Conservation (phyloP, 1,140 invertebrate species). For the Drosophila santomea region DNA sequence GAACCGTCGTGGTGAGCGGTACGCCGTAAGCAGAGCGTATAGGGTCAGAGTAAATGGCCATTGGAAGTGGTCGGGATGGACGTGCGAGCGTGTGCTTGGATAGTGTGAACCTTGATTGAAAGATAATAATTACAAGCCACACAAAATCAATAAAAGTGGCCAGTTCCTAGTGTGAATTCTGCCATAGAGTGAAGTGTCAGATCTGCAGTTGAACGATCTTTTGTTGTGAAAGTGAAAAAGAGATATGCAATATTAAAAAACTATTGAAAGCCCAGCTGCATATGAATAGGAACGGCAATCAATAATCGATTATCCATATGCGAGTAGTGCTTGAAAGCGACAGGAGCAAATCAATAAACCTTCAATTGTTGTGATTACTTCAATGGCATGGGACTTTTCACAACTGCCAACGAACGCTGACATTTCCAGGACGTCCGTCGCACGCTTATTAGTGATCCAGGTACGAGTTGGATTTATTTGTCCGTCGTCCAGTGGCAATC, state of each 20-base stretch:
- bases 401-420: slow-evolving; percentile 64
- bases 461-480: slow-evolving; percentile 49
- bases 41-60: slow-evolving; percentile 29
- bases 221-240: neutral
- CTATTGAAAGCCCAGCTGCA: slow-evolving; percentile 6
- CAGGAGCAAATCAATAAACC: slow-evolving; percentile 70
- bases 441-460: slow-evolving; percentile 47
- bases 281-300: slow-evolving; percentile 31
- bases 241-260: too few relatives aligned
- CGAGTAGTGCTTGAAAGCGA: slow-evolving; percentile 13
- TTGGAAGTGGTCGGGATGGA: slow-evolving; percentile 32
- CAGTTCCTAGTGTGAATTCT: neutral
- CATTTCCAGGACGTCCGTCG: slow-evolving; percentile 43
- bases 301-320: slow-evolving; percentile 73
- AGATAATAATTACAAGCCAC: slow-evolving; percentile 26
- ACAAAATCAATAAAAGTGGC: slow-evolving; percentile 34
- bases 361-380: slow-evolving; percentile 77
- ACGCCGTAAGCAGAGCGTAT: slow-evolving; percentile 24
- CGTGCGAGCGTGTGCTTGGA: slow-evolving; percentile 44
- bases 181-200: neutral
- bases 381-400: slow-evolving; percentile 77
- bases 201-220: neutral
- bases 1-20: slow-evolving; percentile 13
- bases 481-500: slow-evolving; percentile 5
- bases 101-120: slow-evolving; percentile 41